Conservation (phyloP, 2,888 invertebrate genomes). For the Melieria omissa region DNA sequence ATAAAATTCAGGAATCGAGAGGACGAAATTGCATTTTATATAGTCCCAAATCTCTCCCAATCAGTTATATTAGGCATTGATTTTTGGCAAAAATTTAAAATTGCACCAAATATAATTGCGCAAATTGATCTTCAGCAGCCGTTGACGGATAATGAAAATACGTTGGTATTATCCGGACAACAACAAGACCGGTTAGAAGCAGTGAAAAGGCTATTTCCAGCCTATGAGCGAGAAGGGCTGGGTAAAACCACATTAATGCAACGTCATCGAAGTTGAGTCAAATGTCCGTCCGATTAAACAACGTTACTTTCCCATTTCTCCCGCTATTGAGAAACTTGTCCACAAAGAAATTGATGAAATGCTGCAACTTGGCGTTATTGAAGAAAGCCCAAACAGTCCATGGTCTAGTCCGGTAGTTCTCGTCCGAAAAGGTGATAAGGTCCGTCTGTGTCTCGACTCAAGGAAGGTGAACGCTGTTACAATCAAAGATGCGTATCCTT, state of each 20-base stretch:
- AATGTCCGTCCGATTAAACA: constrained; percentile 42
- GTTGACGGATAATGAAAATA: not conserved
- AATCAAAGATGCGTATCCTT: too few relatives aligned
- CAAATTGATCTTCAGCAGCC: not conserved
- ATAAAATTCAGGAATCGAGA: constrained; percentile 2
- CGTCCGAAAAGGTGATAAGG: too few relatives aligned
- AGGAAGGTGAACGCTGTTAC: too few relatives aligned
- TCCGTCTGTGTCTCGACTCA: too few relatives aligned
- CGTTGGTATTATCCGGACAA: not conserved
- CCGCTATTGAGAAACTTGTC: constrained; percentile 39
- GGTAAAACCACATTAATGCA: constrained; percentile 37
- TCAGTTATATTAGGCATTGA: constrained; percentile 20
- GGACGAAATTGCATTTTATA: constrained; percentile 2
- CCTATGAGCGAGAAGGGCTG: constrained; percentile 34
- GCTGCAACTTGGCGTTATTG: too few relatives aligned
- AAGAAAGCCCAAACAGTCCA: constrained; percentile 49
- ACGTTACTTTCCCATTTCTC: constrained; percentile 42
- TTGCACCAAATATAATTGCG: constrained; percentile 6
- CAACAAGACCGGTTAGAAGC: constrained; percentile 1
- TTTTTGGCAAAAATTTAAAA: constrained; percentile 26
- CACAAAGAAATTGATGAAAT: constrained; percentile 53
- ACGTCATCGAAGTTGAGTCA: constrained; percentile 37
- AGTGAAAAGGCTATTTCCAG: constrained; percentile 35
- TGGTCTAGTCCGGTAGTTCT: too few relatives aligned
- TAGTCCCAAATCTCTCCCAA: constrained; percentile 26